These are phyloP conservation scores for Coracias cyanogaster DNA, from an alignment of 2,797 vertebrate genomes.

Conservation along the genomic window DNA sequence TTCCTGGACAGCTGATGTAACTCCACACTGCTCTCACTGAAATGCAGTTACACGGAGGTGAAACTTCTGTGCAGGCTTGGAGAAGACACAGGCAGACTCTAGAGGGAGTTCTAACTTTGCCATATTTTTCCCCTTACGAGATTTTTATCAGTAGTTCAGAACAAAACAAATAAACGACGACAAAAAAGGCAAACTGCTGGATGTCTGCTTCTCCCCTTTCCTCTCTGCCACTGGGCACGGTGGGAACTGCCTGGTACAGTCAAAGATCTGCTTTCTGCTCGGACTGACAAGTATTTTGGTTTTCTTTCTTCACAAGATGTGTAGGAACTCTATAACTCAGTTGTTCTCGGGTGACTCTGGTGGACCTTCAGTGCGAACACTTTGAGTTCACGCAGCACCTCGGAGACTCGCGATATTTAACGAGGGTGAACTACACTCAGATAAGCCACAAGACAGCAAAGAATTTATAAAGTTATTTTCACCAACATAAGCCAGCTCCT, in stretches of 20 bases:
- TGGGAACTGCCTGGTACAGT: background rate
- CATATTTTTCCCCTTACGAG: background rate
- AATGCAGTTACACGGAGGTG: background rate
- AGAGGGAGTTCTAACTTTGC: slow-evolving; percentile 61
- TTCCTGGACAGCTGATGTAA: background rate
- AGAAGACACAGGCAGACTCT: slow-evolving; percentile 3
- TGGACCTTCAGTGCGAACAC: background rate
- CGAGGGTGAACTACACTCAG: accelerated
- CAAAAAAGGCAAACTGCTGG: background rate
- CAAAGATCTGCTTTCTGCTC: background rate
- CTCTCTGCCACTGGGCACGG: background rate
- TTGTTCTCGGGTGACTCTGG: background rate
- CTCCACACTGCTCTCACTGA: background rate
- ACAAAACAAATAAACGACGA: background rate
- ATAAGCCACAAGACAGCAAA: background rate
- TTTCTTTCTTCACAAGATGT: background rate
- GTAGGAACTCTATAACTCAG: background rate
- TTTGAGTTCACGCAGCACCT: accelerated
- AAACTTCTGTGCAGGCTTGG: background rate
- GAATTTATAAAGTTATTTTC: background rate
- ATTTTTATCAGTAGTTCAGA: background rate
- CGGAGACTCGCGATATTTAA: accelerated
- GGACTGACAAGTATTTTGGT: accelerated
- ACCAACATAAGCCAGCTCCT: background rate
- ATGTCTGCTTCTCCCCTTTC: background rate